Evolutionary conservation across 2,113 vertebrate genomes (phyloP), one percentile per base, ranked within the genome.

Genomic region (Panthera uncia): DNA sequence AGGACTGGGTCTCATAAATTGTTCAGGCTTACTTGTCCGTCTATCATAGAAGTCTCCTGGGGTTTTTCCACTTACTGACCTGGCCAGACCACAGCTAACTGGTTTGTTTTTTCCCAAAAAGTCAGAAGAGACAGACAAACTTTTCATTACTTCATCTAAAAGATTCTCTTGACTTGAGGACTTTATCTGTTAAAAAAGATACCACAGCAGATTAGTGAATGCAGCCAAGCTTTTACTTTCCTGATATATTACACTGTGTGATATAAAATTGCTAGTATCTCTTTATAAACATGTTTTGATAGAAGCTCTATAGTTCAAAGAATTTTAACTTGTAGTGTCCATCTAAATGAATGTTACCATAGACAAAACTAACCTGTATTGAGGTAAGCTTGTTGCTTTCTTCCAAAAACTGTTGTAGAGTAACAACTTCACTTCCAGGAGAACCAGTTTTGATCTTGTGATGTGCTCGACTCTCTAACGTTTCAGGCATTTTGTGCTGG

Each of bases 381-480:
- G 99, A 98, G 97, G 98, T 99, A 95, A 99, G 99, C 86, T 99
- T 99, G 98, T 99, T 99, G 95, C 99, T 99, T 98, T 99, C 99
- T 91, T 99, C 99, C 98, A 99, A 98, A 98, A 99, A 99, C 98
- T 99, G 99, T 95, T 99, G 99, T 96, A 99, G 98, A 93, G 99
- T 99, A 71, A 99, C 99, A 73, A 99, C 99, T 98, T 99, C 99
- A 71, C 97, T 99, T 73, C 98, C 99, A 36, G 99, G 99, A 63
- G 99, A 99, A 18, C 99, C 98, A 0, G 95, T 98, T 97, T 98
- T 99, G 96, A 98, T 98, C 96, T 96, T 99, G 76, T 94, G 96
- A 66, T 97, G 99, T 36, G 97, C 27, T 41, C 98, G 96, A 11
- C 98, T 76, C 33, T 99, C 99, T 4, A 97, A 95, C 3, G 96